Base-by-base conservation (phyloP, 2,888 invertebrate genomes). In the Coelopa pilipes region DNA sequence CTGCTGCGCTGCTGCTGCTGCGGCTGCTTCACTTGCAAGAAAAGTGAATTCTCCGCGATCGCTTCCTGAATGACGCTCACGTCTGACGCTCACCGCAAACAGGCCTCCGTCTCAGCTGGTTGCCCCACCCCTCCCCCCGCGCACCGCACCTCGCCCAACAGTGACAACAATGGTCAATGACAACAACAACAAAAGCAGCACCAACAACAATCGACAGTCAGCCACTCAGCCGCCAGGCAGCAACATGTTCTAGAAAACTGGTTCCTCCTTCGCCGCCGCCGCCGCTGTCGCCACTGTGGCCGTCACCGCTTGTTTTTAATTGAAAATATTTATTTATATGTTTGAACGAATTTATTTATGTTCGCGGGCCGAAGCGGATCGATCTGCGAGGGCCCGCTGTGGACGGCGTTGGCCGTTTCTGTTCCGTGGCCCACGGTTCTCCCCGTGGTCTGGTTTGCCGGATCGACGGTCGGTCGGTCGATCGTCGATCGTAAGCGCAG, bases 221-320 rank as follows among this genome's bases (percentile, higher is more conserved):
- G 49, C 50, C 11, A 66, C 34, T 34, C 34, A 34, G 34, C 7
- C 47, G 47, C 1, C 49, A n/a, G 49, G 12, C 49, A n/a, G 49
- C 24, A 45, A 57, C 57, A 68, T 68, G 17, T 55, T 69, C 69
- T 57, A 57, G 46, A 45, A 45, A 59, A 68, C 68, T 68, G 68
- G 57, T 68, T 69, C 34, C 34, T 34, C 34, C 34, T 34, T 34
- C 34, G 34, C 7, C 34, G 7, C 34, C 34, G 7, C 7, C 34
- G 34, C 7, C 34, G 34, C 7, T 34, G 2, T 34, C 34, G 34
- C 34, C 34, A 34, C 7, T 7, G 34, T 34, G 2, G 2, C 7
- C 34, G 34, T 7, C 34, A 34, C 34, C 34, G 34, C 34, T 34
- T 34, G 7, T 34, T 34, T 34, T 34, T 34, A 34, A 34, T 34